Base-by-base conservation (phyloP, 92 coral and sea anemone genomes). In the Diadumene lineata region DNA sequence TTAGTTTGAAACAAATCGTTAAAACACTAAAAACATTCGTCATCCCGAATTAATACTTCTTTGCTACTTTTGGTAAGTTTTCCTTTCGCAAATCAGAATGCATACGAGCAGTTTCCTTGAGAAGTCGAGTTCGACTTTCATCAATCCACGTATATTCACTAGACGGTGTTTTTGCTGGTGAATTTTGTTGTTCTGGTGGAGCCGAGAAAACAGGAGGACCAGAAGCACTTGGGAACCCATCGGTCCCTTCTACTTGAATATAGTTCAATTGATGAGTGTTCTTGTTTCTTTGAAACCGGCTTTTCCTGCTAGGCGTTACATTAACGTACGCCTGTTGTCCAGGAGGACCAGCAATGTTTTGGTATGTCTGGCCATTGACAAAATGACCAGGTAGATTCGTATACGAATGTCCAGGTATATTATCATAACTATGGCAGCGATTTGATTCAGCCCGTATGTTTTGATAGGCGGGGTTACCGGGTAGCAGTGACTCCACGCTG, bases 101-200 rank as follows among this genome's bases (percentile, higher is more conserved):
- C 88, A 87, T 70, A 63, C 82, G 82, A 10, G 93, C 97, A 10
- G 92, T 88, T 50, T 91, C 90, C 60, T 78, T 80, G 31, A 91
- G 79, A n/a, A 88, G 80, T 44, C 75, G 67, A 0, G 97, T 91
- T 25, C 83, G 86, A 30, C 87, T 86, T 75, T 91, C 93, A 61
- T 91, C 97, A 69, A 91, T 91, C 89, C 87, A 81, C 7, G 97
- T 91, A 30, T 91, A 91, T 50, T 88, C 85, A 50, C 97, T 91
- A 17, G 81, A 74, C 7, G 81, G 55, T 43, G 74, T 64, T 18
- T 68, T 72, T 29, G 84, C 68, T 21, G 81, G 63, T 6, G 86
- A 31, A 23, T 57, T 50, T 22, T 57, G 74, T 6, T 72, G 73
- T 29, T 69, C 79, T 16, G 69, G 50, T 0, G 92, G 90, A 16